A percentile compares a stretch with the other conserved stretches of the same genome.
Evolutionary conservation across 2,888 invertebrate genomes (phyloP).

Genomic region (Mesopsocus fuscifrons): DNA sequence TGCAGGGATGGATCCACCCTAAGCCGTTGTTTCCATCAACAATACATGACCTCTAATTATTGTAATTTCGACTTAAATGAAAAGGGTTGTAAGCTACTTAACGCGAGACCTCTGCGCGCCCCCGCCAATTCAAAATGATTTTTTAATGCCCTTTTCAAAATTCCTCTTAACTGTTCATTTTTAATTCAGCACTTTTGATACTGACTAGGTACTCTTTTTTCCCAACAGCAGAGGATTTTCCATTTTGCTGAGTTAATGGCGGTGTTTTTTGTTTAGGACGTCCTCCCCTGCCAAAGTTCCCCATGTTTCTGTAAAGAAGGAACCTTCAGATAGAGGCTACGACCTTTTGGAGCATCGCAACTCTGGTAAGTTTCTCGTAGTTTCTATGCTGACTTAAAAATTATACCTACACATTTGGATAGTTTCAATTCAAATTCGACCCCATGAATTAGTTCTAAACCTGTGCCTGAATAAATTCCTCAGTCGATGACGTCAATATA

Average conservation of each 20-base stretch:
- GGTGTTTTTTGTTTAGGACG: not conserved
- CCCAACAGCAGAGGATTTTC: no score
- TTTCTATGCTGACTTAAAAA: no score
- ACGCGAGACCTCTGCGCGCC: not conserved
- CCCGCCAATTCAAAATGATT: conserved; percentile 8
- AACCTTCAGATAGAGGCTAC: conserved; percentile 4
- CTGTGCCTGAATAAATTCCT: no score
- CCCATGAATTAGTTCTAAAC: no score
- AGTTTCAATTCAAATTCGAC: no score
- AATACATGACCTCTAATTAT: conserved; percentile 9
- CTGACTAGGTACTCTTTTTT: no score
- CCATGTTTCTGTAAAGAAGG: conserved; percentile 6
- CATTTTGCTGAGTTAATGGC: no score
- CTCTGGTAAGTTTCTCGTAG: conserved; percentile 2
- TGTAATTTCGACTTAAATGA: conserved; percentile 9
- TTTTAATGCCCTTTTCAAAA: conserved; percentile 8
- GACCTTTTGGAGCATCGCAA: not conserved
- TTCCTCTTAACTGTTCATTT: conserved; percentile 10
- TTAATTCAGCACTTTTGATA: conserved; percentile 6
- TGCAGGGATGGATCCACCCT: no score
- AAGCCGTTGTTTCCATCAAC: conserved; percentile 4
- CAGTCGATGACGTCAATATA: no score
- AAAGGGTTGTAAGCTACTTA: conserved; percentile 10
- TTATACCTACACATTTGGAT: no score
- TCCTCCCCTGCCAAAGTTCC: not conserved